Evolutionary conservation across 1,140 invertebrate genomes (phyloP), one percentile per base, ranked within the genome.

Genomic region (Drosophila tsacasi): DNA sequence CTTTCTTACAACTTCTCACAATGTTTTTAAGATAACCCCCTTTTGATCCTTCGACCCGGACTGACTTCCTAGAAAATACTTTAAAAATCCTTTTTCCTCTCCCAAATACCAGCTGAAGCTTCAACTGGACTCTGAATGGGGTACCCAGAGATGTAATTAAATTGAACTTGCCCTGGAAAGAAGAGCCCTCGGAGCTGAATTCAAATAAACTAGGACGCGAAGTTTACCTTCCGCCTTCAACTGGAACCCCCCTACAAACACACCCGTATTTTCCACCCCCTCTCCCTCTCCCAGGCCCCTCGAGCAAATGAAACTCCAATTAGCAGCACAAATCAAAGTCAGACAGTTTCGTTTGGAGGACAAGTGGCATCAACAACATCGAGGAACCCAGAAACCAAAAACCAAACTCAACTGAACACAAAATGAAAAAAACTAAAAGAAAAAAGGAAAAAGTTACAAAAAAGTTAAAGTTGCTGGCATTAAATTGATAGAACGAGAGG

Each of bases 291-390:
- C 0, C 1, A 12, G 7, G 12, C 21, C 17, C 25, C 37, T 42
- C 42, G 17, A 27, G 68, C 67, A 69, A 82, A 86, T 87, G 62
- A 79, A 86, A 80, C 71, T 80, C 67, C 80, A 86, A 86, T 86
- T 86, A 86, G 84, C 72, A 83, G 76, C 64, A 63, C 79, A 86
- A 87, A 83, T 86, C 80, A 87, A 71, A 87, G 83, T 83, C 76
- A 61, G 54, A 50, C 67, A 73, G 66, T 72, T 57, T 40, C 52
- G 73, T 35, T 32, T 30, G 69, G 54, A 52, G 74, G 55, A 67
- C 52, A 50, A 67, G 54, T 61, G 59, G 62, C 63, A 32, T 63
- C 72, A 54, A 27, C 21, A 72, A 47, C 65, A 55, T 59, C 35
- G 57, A 54, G 54, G 59, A 64, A n/a, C 49, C 76, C 75, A 82